A percentile compares a stretch with the other conserved stretches of the same genome.
phyloP scores from a whole-genome alignment of 1,140 invertebrate species.

The Acyrthosiphon pisum region DNA sequence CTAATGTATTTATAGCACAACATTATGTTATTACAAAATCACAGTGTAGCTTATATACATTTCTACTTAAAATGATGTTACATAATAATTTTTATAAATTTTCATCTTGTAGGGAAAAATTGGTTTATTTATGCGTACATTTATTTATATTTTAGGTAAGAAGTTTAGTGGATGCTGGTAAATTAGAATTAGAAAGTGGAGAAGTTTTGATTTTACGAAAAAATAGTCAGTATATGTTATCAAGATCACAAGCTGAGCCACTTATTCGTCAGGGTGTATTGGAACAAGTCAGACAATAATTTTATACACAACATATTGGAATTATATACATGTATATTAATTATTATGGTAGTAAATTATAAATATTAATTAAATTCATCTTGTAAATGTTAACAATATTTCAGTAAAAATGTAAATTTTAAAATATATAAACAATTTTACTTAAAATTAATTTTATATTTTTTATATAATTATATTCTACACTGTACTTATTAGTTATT shows the following conservation, averaged over 20 bases:
- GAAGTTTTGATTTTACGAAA: conserved; percentile 87
- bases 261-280: conserved; percentile 91
- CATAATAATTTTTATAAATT: background rate
- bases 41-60: background rate
- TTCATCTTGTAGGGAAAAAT: background rate
- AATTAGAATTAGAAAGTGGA: conserved; percentile 92
- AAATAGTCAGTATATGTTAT: conserved; percentile 90
- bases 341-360: background rate
- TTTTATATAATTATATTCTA: background rate
- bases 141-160: conserved; percentile 70
- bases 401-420: background rate
- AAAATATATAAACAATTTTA: background rate
- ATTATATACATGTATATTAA: background rate
- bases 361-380: background rate
- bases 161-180: conserved; percentile 89
- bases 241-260: conserved; percentile 86
- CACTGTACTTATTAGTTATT: too few species aligned
- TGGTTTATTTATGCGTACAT: background rate
- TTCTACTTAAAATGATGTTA: background rate
- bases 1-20: background rate
- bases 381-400: background rate
- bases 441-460: too few species aligned
- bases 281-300: conserved; percentile 70
- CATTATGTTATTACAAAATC: background rate
- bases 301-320: background rate